Base-by-base conservation (phyloP, 2,888 invertebrate genomes). In the Dryocosmus kuriphilus region DNA sequence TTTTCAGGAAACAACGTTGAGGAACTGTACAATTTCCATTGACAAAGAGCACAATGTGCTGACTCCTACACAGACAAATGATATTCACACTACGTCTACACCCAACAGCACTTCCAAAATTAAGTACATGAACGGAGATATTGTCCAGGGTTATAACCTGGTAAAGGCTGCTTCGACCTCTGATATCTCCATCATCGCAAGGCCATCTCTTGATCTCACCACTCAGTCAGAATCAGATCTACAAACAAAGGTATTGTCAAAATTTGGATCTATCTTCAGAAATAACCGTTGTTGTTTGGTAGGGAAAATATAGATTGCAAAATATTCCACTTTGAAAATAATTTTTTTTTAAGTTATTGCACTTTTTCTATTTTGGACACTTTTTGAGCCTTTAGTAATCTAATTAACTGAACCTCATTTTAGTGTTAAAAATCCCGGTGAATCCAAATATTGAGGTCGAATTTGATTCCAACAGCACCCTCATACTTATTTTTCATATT, bases 81-180 rank as follows among this genome's bases (percentile, higher is more conserved):
- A 62, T 19, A 60, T 3, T 41, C 57, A 61, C 9, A 35, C 74
- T 19, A 79, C 82, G 57, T 85, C 86, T 55, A 86, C 86, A 46
- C 85, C 86, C 22, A 46, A 79, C 63, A 83, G 79, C 51, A 78
- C 78, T 55, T 71, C 79, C 6, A 82, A 80, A 78, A 46, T 79
- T 55, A 67, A 75, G 63, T 74, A 71, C 60, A 41, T 74, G n/a
- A 74, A 80, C 38, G 71, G 74, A 62, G 79, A 65, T 71, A 63
- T 71, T 73, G 73, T 76, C 46, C 9, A 16, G 7, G 83, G 79
- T 74, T 74, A 80, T 77, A 81, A 76, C 71, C 57, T 87, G 19
- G 78, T 81, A 6, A 87, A 84, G 82, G 82, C 86, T 62, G 82
- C 84, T 61, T 86, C 87, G 35, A 82, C 86, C 35, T 85, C 87